A percentile compares a stretch with the other conserved stretches of the same genome.
Conservation (phyloP, 2,113 vertebrate species). For the Notothenia rossii region DNA sequence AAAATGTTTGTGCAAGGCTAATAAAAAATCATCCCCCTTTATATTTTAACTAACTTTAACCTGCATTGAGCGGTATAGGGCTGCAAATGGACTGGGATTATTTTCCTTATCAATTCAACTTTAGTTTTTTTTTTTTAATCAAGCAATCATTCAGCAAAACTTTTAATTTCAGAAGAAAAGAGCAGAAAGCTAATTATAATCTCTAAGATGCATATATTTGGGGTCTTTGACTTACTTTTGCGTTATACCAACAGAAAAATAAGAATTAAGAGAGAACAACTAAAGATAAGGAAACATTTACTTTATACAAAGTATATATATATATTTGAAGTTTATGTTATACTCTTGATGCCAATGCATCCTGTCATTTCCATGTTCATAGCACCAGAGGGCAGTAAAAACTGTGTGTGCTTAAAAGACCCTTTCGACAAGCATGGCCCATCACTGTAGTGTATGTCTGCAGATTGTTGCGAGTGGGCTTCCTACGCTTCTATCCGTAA, state of each 20-base stretch:
- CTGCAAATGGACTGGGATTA: background rate
- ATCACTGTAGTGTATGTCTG: background rate
- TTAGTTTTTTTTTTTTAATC: background rate
- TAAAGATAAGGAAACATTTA: background rate
- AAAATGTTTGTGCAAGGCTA: background rate
- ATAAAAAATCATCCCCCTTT: background rate
- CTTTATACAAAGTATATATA: too few species aligned
- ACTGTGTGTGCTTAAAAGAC: background rate
- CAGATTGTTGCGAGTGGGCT: background rate
- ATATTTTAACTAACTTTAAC: too few species aligned
- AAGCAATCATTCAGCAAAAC: background rate
- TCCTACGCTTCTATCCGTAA: background rate
- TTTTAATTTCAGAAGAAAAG: background rate
- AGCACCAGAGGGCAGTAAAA: constrained; percentile 54
- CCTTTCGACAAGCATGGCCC: background rate
- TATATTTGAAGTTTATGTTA: background rate
- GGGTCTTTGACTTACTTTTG: background rate
- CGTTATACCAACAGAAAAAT: background rate
- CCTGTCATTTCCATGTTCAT: background rate
- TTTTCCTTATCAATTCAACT: background rate
- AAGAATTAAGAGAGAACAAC: background rate
- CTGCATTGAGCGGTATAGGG: background rate
- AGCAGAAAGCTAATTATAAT: background rate
- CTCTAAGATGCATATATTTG: background rate
- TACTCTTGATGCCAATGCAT: background rate